Evolutionary conservation across 2,797 vertebrate genomes (phyloP).

Genomic region (Propithecus deckenii): DNA sequence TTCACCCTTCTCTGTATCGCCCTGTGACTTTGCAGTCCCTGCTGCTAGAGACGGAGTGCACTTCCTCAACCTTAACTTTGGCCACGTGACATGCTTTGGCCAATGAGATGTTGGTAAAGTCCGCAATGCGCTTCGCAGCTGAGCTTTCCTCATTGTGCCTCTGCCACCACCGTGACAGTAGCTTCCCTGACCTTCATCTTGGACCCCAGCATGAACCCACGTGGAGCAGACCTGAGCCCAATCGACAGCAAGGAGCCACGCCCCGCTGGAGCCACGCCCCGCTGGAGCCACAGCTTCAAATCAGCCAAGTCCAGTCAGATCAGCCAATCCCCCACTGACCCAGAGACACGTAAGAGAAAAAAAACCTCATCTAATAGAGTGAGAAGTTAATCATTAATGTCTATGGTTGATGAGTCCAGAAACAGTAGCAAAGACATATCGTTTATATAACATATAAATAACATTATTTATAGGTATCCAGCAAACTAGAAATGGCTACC

Average conservation of each 20-base stretch:
- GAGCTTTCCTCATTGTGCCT: not conserved
- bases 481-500: not conserved
- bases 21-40: not conserved
- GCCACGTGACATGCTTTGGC: not conserved
- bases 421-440: not conserved
- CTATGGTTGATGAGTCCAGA: not conserved
- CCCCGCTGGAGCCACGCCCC: not conserved
- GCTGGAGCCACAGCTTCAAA: not conserved
- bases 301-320: not conserved
- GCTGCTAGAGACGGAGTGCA: not conserved
- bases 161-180: not conserved
- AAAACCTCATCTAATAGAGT: not conserved
- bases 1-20: not conserved
- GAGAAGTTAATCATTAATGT: not conserved
- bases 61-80: not conserved
- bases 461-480: not conserved
- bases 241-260: not conserved
- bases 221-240: not conserved
- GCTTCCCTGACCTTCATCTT: not conserved
- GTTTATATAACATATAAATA: not conserved
- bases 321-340: not conserved
- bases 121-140: not conserved
- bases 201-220: not conserved
- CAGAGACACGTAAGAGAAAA: not conserved
- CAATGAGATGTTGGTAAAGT: not conserved